These are phyloP conservation scores for Anthophora plumipes DNA, from an alignment of 2,888 invertebrate genomes.

Conservation along the genomic window DNA sequence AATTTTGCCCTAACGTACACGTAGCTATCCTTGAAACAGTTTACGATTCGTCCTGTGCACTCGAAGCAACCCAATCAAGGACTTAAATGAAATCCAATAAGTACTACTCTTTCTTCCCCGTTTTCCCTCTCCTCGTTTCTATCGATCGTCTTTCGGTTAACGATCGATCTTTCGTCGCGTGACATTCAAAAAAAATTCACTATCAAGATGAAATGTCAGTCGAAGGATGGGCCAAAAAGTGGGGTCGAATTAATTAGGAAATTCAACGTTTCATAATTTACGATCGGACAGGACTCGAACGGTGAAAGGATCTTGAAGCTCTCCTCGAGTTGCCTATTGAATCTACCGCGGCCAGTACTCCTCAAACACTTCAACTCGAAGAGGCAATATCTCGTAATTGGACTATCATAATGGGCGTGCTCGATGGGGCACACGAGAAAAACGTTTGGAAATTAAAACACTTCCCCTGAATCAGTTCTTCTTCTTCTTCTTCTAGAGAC, in stretches of 20 bases:
- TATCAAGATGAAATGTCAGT: not conserved
- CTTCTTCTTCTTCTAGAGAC: not conserved
- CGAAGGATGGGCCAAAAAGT: not conserved
- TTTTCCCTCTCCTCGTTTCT: too few relatives aligned
- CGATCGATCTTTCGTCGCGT: not conserved
- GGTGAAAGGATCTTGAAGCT: slow-evolving; percentile 55
- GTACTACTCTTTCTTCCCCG: not conserved
- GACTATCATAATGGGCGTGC: slow-evolving; percentile 62
- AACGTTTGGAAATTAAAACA: slow-evolving; percentile 50
- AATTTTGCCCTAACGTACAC: not conserved
- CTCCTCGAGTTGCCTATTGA: slow-evolving; percentile 54
- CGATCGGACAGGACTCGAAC: slow-evolving; percentile 60
- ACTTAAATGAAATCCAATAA: slow-evolving; percentile 16
- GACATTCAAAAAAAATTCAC: slow-evolving; percentile 7
- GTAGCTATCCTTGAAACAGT: not conserved
- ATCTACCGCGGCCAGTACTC: slow-evolving; percentile 46
- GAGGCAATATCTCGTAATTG: slow-evolving; percentile 65
- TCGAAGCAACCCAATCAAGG: not conserved
- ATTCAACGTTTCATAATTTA: slow-evolving; percentile 61
- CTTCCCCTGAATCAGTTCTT: not conserved
- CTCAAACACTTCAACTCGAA: slow-evolving; percentile 59
- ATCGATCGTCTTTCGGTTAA: slow-evolving; percentile 11
- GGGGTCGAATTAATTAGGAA: slow-evolving; percentile 57
- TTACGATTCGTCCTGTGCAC: not conserved
- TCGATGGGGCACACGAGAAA: slow-evolving; percentile 34